A percentile compares a stretch with the other conserved stretches of the same genome.
Evolutionary conservation across 2,797 vertebrate species (phyloP).

Genomic region (Alectoris magna): DNA sequence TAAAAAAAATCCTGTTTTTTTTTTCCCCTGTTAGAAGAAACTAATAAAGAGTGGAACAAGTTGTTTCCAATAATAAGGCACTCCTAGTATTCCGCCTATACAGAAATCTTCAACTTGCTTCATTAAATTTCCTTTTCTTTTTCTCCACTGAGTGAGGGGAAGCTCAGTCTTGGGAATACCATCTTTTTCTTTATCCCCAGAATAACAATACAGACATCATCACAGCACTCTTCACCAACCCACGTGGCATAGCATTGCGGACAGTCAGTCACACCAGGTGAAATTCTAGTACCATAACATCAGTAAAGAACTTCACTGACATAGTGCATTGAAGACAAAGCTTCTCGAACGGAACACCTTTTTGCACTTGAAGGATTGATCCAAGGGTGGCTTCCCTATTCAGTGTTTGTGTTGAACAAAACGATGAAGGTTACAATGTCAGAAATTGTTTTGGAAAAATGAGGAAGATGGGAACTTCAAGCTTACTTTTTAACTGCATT

Average conservation of each 20-base stretch:
- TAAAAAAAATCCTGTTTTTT: background rate
- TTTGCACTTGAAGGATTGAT: background rate
- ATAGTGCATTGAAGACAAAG: background rate
- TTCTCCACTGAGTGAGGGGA: rapidly evolving
- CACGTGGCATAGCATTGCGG: rapidly evolving
- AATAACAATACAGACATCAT: background rate
- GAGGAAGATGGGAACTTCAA: slow-evolving; percentile 1
- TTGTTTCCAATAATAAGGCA: background rate
- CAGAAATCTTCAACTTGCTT: background rate
- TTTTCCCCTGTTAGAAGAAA: background rate
- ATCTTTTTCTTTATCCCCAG: too few species aligned
- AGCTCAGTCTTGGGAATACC: background rate
- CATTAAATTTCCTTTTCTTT: background rate
- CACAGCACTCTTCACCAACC: background rate
- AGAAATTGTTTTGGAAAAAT: slow-evolving; percentile 1
- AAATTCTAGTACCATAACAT: background rate
- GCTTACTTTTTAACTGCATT: slow-evolving; percentile 15
- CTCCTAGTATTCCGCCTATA: background rate
- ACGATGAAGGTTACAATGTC: background rate
- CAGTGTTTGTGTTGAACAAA: background rate
- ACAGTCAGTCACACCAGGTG: background rate
- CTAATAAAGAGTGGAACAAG: background rate
- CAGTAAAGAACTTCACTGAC: background rate
- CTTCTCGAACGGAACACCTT: background rate
- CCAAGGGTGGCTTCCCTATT: background rate